Evolutionary conservation across 1,140 invertebrate species (phyloP).

Genomic region (Trigoniulus corallinus): DNA sequence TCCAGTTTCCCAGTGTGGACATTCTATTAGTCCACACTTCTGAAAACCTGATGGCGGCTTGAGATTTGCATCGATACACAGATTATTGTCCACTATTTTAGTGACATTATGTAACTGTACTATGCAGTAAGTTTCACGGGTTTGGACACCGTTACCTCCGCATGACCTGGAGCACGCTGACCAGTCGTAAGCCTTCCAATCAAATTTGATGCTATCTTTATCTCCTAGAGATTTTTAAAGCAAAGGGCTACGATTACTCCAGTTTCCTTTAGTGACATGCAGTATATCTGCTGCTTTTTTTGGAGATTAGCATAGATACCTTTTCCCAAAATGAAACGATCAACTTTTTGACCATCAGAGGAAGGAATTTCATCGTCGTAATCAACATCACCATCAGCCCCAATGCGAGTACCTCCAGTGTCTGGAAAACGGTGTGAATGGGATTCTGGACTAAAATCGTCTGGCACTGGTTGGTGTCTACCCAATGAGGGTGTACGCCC

Average conservation of each 20-base stretch:
- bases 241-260: too few species aligned
- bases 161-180: conserved; percentile 71
- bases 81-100: conserved; percentile 38
- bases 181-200: conserved; percentile 67
- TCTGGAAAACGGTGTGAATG: background rate
- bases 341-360: conserved; percentile 13
- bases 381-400: background rate
- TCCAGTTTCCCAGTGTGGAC: conserved; percentile 49
- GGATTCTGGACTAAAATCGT: background rate
- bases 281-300: too few species aligned
- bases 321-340: conserved; percentile 27
- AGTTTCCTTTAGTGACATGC: too few species aligned
- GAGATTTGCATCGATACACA: conserved; percentile 52
- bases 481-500: too few species aligned
- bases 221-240: conserved; percentile 14
- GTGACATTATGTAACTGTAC: conserved; percentile 37
- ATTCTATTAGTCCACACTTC: conserved; percentile 46
- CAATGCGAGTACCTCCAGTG: background rate
- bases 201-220: conserved; percentile 38
- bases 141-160: conserved; percentile 54
- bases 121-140: conserved; percentile 51
- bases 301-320: conserved; percentile 16
- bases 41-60: conserved; percentile 42
- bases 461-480: background rate
- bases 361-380: conserved; percentile 5